Evolutionary conservation across 35 echinoderm and acorn worm genomes (phyloP).

Genomic region (Amphiura filiformis): DNA sequence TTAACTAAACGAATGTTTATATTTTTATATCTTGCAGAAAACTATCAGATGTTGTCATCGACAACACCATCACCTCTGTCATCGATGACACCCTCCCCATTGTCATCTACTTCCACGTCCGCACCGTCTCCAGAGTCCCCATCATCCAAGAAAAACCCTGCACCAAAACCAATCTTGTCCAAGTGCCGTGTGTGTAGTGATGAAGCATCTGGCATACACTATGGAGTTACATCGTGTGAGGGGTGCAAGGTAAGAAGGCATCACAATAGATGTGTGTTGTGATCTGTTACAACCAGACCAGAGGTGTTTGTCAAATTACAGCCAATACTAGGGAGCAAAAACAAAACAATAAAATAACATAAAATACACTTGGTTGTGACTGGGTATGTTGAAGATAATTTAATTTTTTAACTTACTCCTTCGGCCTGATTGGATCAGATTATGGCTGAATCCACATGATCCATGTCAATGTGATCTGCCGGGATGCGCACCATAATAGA

Average conservation of each 20-base stretch:
- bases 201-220: constrained; percentile 93
- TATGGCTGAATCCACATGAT: too few species aligned
- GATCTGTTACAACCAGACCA: too few species aligned
- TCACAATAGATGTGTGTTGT: too few species aligned
- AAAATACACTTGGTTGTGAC: too few species aligned
- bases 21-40: not conserved
- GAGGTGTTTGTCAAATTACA: too few species aligned
- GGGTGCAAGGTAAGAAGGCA: constrained; percentile 87
- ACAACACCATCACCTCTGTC: not conserved
- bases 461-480: too few species aligned
- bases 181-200: constrained; percentile 87
- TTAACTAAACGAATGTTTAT: not conserved
- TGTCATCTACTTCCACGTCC: not conserved
- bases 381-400: too few species aligned
- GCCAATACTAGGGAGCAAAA: too few species aligned
- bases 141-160: constrained; percentile 35
- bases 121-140: not conserved
- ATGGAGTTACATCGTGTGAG: constrained; percentile 95
- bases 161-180: constrained; percentile 59
- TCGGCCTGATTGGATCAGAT: too few species aligned
- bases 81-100: not conserved
- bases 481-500: too few species aligned
- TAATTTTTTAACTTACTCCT: too few species aligned
- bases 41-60: constrained; percentile 5
- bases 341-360: too few species aligned